Percentiles rank a stretch among this genome's conserved stretches.
These are phyloP conservation scores for Drosophila cognata DNA, from an alignment of 2,888 invertebrate genomes.

Conservation along the genomic window DNA sequence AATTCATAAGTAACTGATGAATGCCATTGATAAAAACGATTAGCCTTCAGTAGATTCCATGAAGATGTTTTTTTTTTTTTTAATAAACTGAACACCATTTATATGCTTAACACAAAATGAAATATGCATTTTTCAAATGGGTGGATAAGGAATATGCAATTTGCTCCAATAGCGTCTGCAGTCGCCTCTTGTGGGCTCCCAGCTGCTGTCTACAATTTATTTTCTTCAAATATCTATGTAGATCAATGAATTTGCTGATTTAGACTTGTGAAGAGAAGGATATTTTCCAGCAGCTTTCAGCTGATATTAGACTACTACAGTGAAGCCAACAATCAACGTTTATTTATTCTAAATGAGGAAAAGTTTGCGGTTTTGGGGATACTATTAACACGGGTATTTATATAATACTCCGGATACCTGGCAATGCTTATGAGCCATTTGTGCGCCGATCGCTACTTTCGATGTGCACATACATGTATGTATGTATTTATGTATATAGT, in stretches of 20 bases:
- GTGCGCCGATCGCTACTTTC: neutral
- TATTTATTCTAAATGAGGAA: neutral
- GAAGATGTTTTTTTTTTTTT: conserved; percentile 47
- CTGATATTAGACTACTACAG: neutral
- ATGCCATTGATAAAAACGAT: conserved; percentile 23
- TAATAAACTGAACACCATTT: conserved; percentile 50
- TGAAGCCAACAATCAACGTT: neutral
- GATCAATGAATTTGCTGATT: neutral
- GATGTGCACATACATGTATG: neutral
- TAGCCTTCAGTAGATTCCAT: conserved; percentile 26
- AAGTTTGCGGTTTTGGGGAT: neutral
- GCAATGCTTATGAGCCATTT: neutral
- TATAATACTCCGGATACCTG: neutral
- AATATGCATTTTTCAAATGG: neutral
- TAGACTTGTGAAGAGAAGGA: neutral
- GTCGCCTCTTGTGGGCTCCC: neutral
- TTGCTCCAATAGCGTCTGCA: neutral
- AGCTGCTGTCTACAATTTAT: neutral
- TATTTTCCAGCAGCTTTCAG: neutral
- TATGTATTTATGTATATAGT: neutral
- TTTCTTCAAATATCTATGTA: neutral
- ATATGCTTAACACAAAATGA: conserved; percentile 40
- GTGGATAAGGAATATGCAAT: neutral
- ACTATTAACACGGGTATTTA: neutral
- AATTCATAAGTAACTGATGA: conserved; percentile 24